Evolutionary conservation across 2,888 invertebrate genomes (phyloP), one percentile per base, ranked within the genome.

Genomic region (Amiota minor): DNA sequence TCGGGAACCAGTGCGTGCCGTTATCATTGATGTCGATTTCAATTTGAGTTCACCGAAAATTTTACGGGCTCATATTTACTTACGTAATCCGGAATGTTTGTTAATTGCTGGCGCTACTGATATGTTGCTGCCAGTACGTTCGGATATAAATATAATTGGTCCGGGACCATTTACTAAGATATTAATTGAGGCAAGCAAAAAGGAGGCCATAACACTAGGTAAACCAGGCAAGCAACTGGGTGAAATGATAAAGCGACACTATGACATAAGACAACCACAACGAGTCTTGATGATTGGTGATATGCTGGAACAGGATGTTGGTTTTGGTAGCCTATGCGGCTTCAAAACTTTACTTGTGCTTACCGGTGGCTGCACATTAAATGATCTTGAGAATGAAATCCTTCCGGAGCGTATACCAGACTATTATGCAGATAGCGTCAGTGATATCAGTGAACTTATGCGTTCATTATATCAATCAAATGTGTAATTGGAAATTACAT

Each of bases 221-320:
- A 92, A 92, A 78, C 92, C 92, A 0, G 90, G 91, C 1, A 77
- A 83, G 14, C 77, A 79, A 1, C 74, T 91, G 64, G 89, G 87
- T 20, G 79, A 90, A 0, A 74, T 87, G 74, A 50, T 89, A 3
- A 69, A 80, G 2, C 74, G 82, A 61, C 79, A 77, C n/a, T 89
- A 81, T 62, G 75, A 85, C 1, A 80, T 96, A 20, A 88, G 87
- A 0, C 91, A 94, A 74, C 92, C 94, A 0, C 90, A 91, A 46
- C 91, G 94, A 75, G 93, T 94, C 0, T 89, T 97, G 9, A 96
- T 97, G 92, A 93, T 97, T 83, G 97, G 97, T 49, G 97, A 97
- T 88, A 93, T 94, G 94, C 91, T 95, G 56, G 93, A 94, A 75
- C 96, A 96, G 84, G 97, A 97, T 88, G 92, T 97, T 61, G 91